Evolutionary conservation across 2,888 invertebrate genomes (phyloP).

Genomic region (Melanchra persicariae): DNA sequence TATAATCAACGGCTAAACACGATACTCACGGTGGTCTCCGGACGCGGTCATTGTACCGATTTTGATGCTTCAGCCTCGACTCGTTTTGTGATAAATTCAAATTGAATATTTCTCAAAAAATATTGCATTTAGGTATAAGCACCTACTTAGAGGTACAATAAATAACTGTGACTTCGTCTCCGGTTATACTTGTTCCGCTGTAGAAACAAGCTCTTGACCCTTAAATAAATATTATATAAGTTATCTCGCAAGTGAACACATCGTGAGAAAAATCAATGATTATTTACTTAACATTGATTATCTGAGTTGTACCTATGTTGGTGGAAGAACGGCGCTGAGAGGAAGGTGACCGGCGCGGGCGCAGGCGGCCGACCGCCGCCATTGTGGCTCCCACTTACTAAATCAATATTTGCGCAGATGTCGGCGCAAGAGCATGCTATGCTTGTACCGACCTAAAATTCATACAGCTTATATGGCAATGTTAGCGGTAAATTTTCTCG

Average conservation of each 20-base stretch:
- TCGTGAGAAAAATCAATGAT: conserved; percentile 72
- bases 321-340: conserved; percentile 75
- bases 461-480: conserved; percentile 90
- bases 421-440: conserved; percentile 89
- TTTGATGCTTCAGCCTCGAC: conserved; percentile 66
- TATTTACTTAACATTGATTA: conserved; percentile 75
- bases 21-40: conserved; percentile 66
- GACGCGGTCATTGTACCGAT: conserved; percentile 75
- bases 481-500: conserved; percentile 91
- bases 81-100: conserved; percentile 58
- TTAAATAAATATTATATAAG: conserved; percentile 57
- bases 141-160: conserved; percentile 30
- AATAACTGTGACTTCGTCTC: conserved; percentile 24
- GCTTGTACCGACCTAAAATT: conserved; percentile 90
- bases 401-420: conserved; percentile 91
- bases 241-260: conserved; percentile 41
- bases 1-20: conserved; percentile 69
- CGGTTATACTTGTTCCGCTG: conserved; percentile 42
- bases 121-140: conserved; percentile 26
- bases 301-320: conserved; percentile 71
- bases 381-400: conserved; percentile 89
- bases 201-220: conserved; percentile 60
- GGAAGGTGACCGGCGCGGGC: conserved; percentile 69
- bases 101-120: conserved; percentile 63
- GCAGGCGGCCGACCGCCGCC: conserved; percentile 77